Base-by-base conservation (phyloP, 2,888 invertebrate genomes). In the Lycophotia porphyrea region DNA sequence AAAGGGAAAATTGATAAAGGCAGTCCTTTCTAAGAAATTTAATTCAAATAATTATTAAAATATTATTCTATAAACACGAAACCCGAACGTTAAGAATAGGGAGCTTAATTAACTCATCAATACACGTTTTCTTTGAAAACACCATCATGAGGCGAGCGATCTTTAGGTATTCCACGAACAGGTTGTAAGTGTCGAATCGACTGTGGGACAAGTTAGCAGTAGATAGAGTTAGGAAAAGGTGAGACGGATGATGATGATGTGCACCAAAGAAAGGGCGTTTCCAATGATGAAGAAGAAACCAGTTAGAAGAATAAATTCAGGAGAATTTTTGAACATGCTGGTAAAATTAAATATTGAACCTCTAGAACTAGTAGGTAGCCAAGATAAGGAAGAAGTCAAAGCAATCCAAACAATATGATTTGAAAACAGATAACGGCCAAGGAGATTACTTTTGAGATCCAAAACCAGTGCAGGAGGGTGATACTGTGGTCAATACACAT, bases 101-200 rank as follows among this genome's bases (percentile, higher is more conserved):
- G 55, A 78, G 87, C 88, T 93, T 94, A 93, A 94, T 94, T 94
- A 94, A 92, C 90, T 92, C 92, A 92, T 93, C 93, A 93, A 94
- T 95, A 94, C 91, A 91, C 88, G 89, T 91, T 93, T 93, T 92
- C 92, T 92, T 93, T 92, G 91, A 91, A 90, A 92, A 90, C 88
- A 89, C 88, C 90, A 90, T 87, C 90, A 89, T 88, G 84, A 89
- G 88, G 88, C 81, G 81, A 78, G 82, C 82, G 89, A 91, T 92
- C 90, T 93, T 92, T 90, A 91, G 90, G 88, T 91, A 89, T 90
- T 92, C 85, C 81, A 84, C 85, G 90, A 90, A 90, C 89, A 91
- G 89, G 88, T 90, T 90, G 87, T 88, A 89, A 90, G 90, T 90
- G 88, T 88, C 84, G 87, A 81, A 81, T 74, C 39, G 66, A 64